Evolutionary conservation across 2,888 invertebrate genomes (phyloP).

Genomic region (Thyatira batis): DNA sequence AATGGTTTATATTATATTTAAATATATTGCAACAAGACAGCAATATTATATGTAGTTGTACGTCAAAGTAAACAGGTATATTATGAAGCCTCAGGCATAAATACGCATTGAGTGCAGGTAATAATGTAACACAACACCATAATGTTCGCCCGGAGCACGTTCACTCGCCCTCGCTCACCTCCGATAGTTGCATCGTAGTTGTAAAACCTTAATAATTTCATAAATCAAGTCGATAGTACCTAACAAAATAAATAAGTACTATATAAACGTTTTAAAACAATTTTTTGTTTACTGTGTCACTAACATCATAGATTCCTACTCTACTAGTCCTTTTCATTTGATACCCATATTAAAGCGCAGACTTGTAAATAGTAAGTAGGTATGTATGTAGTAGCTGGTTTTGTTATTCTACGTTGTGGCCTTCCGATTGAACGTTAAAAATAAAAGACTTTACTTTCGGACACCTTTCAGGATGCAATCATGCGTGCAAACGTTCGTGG

Average conservation of each 20-base stretch:
- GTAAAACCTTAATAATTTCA: not conserved
- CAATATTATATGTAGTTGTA: too few relatives aligned
- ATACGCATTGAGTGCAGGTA: constrained; percentile 31
- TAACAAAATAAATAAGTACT: too few relatives aligned
- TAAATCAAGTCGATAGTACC: too few relatives aligned
- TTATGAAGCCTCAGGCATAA: constrained; percentile 14
- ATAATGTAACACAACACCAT: constrained; percentile 62
- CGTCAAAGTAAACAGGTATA: not conserved
- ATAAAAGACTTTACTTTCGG: constrained; percentile 7
- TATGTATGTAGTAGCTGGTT: too few relatives aligned
- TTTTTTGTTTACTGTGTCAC: too few relatives aligned
- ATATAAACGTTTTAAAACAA: too few relatives aligned
- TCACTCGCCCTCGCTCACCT: constrained; percentile 4
- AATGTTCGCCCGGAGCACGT: constrained; percentile 58
- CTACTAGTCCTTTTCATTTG: too few relatives aligned
- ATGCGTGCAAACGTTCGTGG: constrained; percentile 35
- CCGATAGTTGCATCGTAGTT: constrained; percentile 2
- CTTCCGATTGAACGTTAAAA: not conserved
- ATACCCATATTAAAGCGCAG: too few relatives aligned
- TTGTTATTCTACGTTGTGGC: not conserved
- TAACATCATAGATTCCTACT: too few relatives aligned
- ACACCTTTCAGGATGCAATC: constrained; percentile 47
- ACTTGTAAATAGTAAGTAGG: too few relatives aligned
- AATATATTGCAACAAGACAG: too few relatives aligned
- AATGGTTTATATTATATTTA: too few relatives aligned